Conservation (phyloP, 2,797 vertebrate species). For the Pseudocheirus occidentalis region DNA sequence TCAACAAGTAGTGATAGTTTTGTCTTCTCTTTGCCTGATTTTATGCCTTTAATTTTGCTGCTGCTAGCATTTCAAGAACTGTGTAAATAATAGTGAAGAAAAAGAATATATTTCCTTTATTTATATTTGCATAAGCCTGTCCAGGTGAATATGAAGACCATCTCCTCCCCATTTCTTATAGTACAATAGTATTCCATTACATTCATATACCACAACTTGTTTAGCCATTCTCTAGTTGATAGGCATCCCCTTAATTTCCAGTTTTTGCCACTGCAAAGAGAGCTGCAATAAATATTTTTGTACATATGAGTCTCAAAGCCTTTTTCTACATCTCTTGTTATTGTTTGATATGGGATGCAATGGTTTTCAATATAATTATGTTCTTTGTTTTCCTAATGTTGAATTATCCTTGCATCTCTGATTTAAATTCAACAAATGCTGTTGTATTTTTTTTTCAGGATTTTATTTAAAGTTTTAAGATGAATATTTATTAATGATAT, state of each 20-base stretch:
- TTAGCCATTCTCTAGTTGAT: too few relatives aligned
- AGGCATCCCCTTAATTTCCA: too few relatives aligned
- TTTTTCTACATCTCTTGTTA: neutral
- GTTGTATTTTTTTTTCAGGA: neutral
- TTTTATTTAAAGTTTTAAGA: neutral
- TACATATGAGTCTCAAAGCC: neutral
- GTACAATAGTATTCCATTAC: too few relatives aligned
- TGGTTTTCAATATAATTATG: neutral
- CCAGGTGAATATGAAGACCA: too few relatives aligned
- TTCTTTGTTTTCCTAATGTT: neutral
- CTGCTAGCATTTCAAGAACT: neutral
- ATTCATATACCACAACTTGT: too few relatives aligned
- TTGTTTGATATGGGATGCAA: neutral
- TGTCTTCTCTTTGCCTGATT: neutral
- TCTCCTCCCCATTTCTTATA: too few relatives aligned
- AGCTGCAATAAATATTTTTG: too few relatives aligned
- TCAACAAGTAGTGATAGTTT: neutral
- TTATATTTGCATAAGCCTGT: neutral
- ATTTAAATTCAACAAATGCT: neutral
- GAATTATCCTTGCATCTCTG: neutral
- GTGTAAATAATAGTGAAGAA: neutral
- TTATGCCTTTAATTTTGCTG: neutral
- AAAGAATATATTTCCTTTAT: neutral
- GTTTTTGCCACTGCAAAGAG: too few relatives aligned
- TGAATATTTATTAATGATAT: neutral